Conservation (phyloP, 2,888 invertebrate genomes). For the Labia minor region DNA sequence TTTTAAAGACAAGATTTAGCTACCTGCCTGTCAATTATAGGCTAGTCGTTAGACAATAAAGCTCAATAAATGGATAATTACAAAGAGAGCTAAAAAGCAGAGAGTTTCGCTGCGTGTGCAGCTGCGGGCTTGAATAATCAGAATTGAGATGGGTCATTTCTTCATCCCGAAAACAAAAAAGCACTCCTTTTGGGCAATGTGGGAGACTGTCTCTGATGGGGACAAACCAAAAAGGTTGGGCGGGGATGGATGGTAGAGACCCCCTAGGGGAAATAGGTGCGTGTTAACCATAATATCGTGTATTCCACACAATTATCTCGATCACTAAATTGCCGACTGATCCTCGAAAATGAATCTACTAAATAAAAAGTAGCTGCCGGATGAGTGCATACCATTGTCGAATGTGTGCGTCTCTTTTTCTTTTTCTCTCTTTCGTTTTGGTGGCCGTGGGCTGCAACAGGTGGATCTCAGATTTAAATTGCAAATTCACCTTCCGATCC, state of each 20-base stretch:
- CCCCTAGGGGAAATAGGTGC: not conserved
- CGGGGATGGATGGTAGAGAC: too few species aligned
- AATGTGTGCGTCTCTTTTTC: not conserved
- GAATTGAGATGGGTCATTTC: not conserved
- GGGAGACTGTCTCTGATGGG: not conserved
- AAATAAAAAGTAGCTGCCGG: not conserved
- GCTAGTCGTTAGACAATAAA: conserved; percentile 4
- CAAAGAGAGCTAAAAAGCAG: not conserved
- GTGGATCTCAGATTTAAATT: not conserved
- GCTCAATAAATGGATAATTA: conserved; percentile 2
- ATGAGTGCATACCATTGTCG: not conserved
- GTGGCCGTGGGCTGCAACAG: conserved; percentile 4
- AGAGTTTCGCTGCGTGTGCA: conserved; percentile 6
- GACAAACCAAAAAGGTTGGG: not conserved
- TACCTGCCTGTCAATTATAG: conserved; percentile 13
- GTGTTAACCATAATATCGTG: not conserved
- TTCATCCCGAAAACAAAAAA: not conserved
- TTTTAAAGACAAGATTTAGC: conserved; percentile 13
- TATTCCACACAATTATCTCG: conserved; percentile 13
- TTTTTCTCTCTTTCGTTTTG: not conserved
- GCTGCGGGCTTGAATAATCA: conserved; percentile 13
- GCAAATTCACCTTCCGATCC: not conserved
- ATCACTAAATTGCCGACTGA: conserved; percentile 13
- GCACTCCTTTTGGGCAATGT: not conserved
- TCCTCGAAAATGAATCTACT: not conserved